Base-by-base conservation (phyloP, 2,797 vertebrate species). In the Periparus ater region DNA sequence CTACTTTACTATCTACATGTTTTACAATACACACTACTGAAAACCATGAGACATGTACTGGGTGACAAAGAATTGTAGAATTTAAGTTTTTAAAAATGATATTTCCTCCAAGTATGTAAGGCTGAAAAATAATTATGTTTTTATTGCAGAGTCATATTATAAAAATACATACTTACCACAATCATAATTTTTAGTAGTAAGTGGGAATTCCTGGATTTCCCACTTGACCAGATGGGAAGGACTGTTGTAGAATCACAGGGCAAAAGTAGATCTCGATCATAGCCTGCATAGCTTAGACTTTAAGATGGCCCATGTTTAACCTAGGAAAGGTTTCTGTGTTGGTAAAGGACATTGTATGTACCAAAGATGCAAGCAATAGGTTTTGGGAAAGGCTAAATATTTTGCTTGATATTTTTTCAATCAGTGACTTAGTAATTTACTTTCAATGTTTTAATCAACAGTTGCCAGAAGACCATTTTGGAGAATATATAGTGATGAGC, bases 241-340 rank as follows among this genome's bases (percentile, higher is more conserved):
- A 51, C 30, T 40, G 16, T n/a, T 30, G 29, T 36, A 57, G 45
- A 66, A 11, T 17, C 40, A 67, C 10, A 50, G 9, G 21, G 22
- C 5, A 66, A 47, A 32, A 53, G 7, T 2, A 11, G 16, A 16
- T 8, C 26, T 62, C 0, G 0, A 21, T 73, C 30, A 13, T 13
- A 17, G 26, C 17, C 38, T 85, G 16, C 12, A 57, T 6, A 26
- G 2, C 22, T 75, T 16, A 58, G 38, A 68, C 20, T 67, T 38
- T 53, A 47, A 16, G 22, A 32, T 29, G 5, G 17, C 11, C 16
- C 14, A 32, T 12, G 12, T 67, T 77, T 55, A 40, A 14, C 18
- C 36, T 22, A 62, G 58, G 61, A 81, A 67, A 58, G 10, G 6
- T 7, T 80, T 80, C 70, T 71, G 9, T 74, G 10, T 10, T 54